Base-by-base conservation (phyloP, 2,888 invertebrate species). In the Morpho deidamia region DNA sequence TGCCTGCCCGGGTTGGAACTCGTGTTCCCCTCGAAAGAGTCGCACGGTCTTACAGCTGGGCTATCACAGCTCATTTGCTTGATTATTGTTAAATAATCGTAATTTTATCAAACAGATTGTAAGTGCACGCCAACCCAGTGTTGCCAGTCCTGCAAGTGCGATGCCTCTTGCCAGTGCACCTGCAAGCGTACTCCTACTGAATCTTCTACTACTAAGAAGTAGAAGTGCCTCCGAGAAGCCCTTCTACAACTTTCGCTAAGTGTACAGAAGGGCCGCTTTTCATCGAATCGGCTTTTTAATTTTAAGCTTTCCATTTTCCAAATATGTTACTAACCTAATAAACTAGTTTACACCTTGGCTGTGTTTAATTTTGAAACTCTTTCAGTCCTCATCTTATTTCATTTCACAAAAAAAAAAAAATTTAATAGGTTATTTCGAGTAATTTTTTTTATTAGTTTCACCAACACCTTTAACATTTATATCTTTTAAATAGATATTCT, bases 41-140 rank as follows among this genome's bases (percentile, higher is more conserved):
- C n/a, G n/a, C n/a, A n/a, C n/a, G n/a, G n/a, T n/a, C n/a, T n/a
- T n/a, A n/a, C n/a, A n/a, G n/a, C n/a, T n/a, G n/a, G n/a, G n/a
- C n/a, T n/a, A n/a, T n/a, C n/a, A n/a, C n/a, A n/a, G n/a, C n/a
- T n/a, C n/a, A n/a, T n/a, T n/a, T n/a, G n/a, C n/a, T n/a, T n/a
- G n/a, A n/a, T n/a, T n/a, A n/a, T n/a, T n/a, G n/a, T n/a, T n/a
- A 37, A 37, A 10, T 3, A 37, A 37, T 10, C 3, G n/a, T 3
- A 32, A 9, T 9, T 45, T 45, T 35, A 12, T 45, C 35, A 8
- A 7, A 1, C 74, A 90, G 90, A 59, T 57, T 90, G 90, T 71
- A 88, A 86, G 62, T 90, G 90, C 80, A 83, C 77, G 39, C 49
- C 77, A 7, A 73, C 68, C 46, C 82, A 88, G 65, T 88, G 88